A percentile compares a stretch with the other conserved stretches of the same genome.
Conservation (phyloP, 2,888 invertebrate species). For the Eristalinus sepulchralis region DNA sequence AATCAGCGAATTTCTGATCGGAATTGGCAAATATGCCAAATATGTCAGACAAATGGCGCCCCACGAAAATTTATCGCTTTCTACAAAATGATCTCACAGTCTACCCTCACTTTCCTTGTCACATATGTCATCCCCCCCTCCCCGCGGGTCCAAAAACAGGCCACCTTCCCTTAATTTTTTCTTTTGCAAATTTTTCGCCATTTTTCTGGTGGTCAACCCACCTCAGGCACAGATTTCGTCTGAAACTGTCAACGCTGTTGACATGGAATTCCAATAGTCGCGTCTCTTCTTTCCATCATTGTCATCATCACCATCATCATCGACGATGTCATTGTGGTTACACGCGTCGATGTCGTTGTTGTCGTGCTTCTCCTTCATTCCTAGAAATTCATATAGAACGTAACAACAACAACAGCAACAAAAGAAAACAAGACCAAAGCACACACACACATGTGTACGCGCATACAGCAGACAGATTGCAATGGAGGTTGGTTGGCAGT, state of each 20-base stretch:
- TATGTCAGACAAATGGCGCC: not conserved
- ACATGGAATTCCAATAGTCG: slow-evolving; percentile 63
- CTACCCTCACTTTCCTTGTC: not conserved
- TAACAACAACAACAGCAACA: slow-evolving; percentile 4
- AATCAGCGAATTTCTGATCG: not conserved
- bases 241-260: slow-evolving; percentile 62
- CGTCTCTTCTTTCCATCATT: slow-evolving; percentile 46
- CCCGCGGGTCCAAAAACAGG: not conserved
- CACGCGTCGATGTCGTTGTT: not conserved
- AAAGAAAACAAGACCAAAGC: not conserved
- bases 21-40: not conserved
- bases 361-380: slow-evolving; percentile 29
- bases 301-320: slow-evolving; percentile 52
- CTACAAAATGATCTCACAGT: not conserved
- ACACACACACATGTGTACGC: too few relatives aligned
- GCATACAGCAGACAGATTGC: slow-evolving; percentile 22
- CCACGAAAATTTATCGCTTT: not conserved
- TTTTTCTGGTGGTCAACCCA: slow-evolving; percentile 64
- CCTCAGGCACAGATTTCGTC: slow-evolving; percentile 63
- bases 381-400: slow-evolving; percentile 52
- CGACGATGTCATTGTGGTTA: slow-evolving; percentile 44
- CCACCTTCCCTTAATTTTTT: not conserved
- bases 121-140: too few relatives aligned
- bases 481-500: slow-evolving; percentile 29
- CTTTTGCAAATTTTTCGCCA: slow-evolving; percentile 24